Conservation (phyloP, 2,797 vertebrate genomes). For the Antennarius maculatus region DNA sequence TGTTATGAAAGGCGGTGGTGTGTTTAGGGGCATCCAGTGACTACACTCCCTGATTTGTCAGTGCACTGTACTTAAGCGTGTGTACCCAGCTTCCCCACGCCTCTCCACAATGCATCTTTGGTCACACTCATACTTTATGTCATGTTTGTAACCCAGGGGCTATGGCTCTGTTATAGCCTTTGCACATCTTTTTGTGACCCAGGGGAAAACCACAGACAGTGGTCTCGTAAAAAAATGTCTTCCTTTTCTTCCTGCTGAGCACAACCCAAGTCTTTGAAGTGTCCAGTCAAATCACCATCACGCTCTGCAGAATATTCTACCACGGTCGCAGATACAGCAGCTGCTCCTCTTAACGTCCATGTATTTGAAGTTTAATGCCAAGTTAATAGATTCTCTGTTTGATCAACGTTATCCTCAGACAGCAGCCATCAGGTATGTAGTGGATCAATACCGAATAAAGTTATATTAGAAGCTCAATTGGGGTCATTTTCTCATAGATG, state of each 20-base stretch:
- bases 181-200: constrained; percentile 51
- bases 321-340: constrained; percentile 38
- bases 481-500: neutral
- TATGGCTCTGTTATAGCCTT: constrained; percentile 52
- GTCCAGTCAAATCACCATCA: constrained; percentile 61
- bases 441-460: constrained; percentile 1
- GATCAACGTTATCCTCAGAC: constrained; percentile 19
- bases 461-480: neutral
- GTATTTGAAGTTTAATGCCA: constrained; percentile 37
- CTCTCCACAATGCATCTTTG: constrained; percentile 16
- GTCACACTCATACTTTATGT: constrained; percentile 63
- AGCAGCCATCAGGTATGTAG: constrained; percentile 4
- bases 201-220: constrained; percentile 50
- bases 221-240: constrained; percentile 52
- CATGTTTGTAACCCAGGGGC: constrained; percentile 55
- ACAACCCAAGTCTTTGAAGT: constrained; percentile 59
- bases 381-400: constrained; percentile 23
- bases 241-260: constrained; percentile 26
- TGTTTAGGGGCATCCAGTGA: constrained; percentile 34
- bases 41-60: constrained; percentile 27
- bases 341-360: constrained; percentile 38
- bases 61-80: constrained; percentile 49
- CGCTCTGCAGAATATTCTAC: constrained; percentile 49
- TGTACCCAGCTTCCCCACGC: constrained; percentile 21
- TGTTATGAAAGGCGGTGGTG: constrained; percentile 60